These are phyloP conservation scores for Boloria euphrosyne DNA, from an alignment of 2,888 invertebrate species.

Conservation along the genomic window DNA sequence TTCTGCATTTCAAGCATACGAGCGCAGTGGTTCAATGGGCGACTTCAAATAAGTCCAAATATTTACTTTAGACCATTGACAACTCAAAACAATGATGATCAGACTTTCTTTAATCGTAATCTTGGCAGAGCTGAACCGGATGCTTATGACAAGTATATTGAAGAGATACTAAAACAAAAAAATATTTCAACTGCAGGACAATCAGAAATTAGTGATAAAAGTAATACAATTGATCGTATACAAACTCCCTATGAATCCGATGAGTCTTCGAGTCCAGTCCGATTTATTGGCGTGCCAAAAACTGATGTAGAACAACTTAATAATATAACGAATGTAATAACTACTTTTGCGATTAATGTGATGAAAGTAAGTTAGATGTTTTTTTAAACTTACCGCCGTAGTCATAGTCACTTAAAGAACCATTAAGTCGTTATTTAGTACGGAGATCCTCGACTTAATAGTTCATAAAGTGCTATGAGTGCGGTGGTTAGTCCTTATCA, in stretches of 20 bases:
- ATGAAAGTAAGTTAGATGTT: slow-evolving; percentile 53
- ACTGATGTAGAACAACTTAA: slow-evolving; percentile 41
- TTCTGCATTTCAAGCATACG: slow-evolving; percentile 16
- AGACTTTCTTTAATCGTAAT: background rate
- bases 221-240: slow-evolving; percentile 20
- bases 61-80: background rate
- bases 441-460: no score
- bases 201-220: slow-evolving; percentile 15
- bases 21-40: slow-evolving; percentile 12
- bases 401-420: no score
- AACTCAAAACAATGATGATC: slow-evolving; percentile 6
- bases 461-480: no score
- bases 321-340: slow-evolving; percentile 51
- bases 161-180: slow-evolving; percentile 23
- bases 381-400: background rate
- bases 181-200: background rate
- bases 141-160: slow-evolving; percentile 27
- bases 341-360: slow-evolving; percentile 58
- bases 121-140: background rate
- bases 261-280: slow-evolving; percentile 28
- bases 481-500: no score
- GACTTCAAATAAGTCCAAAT: slow-evolving; percentile 8
- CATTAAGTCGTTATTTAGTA: no score
- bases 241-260: background rate
- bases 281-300: slow-evolving; percentile 33